Conservation (phyloP, 2,888 invertebrate species). For the Venusia cambrica region DNA sequence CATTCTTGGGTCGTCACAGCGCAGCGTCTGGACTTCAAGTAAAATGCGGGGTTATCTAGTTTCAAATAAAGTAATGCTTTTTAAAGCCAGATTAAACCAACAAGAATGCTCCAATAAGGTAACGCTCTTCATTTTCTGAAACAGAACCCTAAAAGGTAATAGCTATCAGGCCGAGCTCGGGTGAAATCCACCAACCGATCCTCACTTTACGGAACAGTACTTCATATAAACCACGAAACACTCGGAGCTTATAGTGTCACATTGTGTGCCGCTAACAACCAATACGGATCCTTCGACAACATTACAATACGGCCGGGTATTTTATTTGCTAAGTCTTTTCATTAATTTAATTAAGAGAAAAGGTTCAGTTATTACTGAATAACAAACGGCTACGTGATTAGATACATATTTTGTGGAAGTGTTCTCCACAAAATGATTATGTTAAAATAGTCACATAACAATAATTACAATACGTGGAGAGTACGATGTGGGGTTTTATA, state of each 20-base stretch:
- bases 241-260: conserved; percentile 32
- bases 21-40: no score
- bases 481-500: no score
- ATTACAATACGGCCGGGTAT: conserved; percentile 31
- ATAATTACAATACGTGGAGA: no score
- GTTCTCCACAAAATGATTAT: no score
- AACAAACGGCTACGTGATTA: conserved; percentile 5
- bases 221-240: conserved; percentile 33
- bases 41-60: no score
- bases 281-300: conserved; percentile 28
- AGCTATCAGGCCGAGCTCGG: conserved; percentile 25
- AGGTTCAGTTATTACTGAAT: conserved; percentile 18
- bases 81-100: no score
- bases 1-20: no score
- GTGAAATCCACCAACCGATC: conserved; percentile 26
- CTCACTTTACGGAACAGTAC: conserved; percentile 29
- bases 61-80: no score
- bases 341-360: conserved; percentile 27
- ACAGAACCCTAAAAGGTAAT: conserved; percentile 28
- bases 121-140: no score
- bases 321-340: conserved; percentile 30
- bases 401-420: conserved; percentile 1
- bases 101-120: no score
- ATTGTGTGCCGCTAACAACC: conserved; percentile 32
- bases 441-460: no score